These are phyloP conservation scores for Scaptomyza montana DNA, from an alignment of 1,140 invertebrate genomes.

Conservation along the genomic window DNA sequence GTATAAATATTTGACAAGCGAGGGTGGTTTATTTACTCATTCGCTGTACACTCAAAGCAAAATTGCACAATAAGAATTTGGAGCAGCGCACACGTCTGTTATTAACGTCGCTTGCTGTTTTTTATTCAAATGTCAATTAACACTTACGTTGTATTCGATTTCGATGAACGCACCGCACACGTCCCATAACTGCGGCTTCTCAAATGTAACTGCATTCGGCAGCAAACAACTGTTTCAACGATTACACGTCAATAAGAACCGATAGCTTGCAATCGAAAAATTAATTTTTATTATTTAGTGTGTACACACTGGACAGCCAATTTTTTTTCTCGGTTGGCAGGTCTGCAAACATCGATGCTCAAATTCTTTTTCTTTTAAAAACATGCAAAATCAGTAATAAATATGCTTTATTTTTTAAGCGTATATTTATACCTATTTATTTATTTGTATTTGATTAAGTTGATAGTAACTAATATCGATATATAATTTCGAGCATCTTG, in stretches of 20 bases:
- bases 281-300: neutral
- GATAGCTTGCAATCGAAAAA: neutral
- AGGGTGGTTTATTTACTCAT: constrained; percentile 24
- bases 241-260: constrained; percentile 1
- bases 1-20: constrained; percentile 64
- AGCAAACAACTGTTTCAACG: neutral
- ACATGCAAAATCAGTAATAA: neutral
- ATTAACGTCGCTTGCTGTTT: constrained; percentile 20
- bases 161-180: neutral
- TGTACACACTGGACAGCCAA: neutral
- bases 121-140: constrained; percentile 41
- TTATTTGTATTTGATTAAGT: neutral
- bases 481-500: neutral
- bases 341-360: neutral
- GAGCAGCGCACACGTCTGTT: constrained; percentile 1
- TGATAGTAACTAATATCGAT: constrained; percentile 4
- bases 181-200: constrained; percentile 1
- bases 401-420: neutral
- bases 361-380: neutral
- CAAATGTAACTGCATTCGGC: constrained; percentile 40
- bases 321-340: neutral
- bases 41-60: neutral
- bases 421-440: neutral
- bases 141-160: constrained; percentile 7
- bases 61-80: constrained; percentile 37